A percentile compares a stretch with the other conserved stretches of the same genome.
Conservation (phyloP, 2,113 vertebrate species). For the Mirza zaza region DNA sequence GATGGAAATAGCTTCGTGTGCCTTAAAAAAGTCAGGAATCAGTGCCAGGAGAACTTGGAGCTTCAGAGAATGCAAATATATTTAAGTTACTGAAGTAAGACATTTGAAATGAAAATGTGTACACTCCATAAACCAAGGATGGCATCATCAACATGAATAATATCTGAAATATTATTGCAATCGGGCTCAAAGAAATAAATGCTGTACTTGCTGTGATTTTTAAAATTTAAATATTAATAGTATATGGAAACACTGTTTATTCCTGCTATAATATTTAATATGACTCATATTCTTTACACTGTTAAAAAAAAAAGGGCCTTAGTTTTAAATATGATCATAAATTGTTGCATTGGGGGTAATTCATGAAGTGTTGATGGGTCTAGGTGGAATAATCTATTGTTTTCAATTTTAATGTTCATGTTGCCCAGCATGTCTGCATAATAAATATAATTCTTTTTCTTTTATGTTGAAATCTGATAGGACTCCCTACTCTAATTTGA, state of each 20-base stretch:
- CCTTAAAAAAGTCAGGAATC: background rate
- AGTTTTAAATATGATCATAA: background rate
- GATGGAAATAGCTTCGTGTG: background rate
- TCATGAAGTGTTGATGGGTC: background rate
- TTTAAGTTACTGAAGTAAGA: background rate
- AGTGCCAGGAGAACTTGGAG: background rate
- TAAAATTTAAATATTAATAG: slow-evolving; percentile 49
- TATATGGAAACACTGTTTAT: slow-evolving; percentile 9
- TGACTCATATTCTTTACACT: background rate
- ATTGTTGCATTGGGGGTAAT: background rate
- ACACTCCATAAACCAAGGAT: background rate
- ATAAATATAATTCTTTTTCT: background rate
- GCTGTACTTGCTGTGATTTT: background rate
- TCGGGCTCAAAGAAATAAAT: background rate
- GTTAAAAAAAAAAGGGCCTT: background rate
- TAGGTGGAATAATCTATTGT: background rate
- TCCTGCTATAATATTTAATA: background rate
- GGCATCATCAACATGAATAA: background rate
- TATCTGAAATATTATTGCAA: background rate
- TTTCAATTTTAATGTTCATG: background rate
- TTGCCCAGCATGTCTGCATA: background rate
- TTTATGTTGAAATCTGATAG: background rate
- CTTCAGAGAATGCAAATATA: background rate
- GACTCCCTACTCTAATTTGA: background rate
- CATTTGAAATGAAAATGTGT: background rate